phyloP scores from a whole-genome alignment of 2,888 invertebrate genomes.

The Periphyllus acericola region DNA sequence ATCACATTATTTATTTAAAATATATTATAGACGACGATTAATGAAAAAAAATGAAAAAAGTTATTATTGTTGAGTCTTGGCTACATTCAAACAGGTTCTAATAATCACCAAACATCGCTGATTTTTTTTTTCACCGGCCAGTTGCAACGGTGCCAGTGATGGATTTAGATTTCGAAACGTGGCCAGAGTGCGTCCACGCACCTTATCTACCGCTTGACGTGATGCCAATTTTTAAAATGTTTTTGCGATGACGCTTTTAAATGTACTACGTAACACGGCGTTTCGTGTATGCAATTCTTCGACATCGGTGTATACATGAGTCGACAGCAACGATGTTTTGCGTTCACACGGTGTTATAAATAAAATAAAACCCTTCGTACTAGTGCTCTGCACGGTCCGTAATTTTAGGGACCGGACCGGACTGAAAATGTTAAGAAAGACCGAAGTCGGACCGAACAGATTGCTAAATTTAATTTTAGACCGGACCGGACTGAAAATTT shows the following conservation, averaged over 20 bases:
- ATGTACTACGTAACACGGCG: constrained; percentile 24
- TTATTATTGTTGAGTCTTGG: background rate
- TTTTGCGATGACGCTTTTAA: no score
- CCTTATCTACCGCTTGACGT: background rate
- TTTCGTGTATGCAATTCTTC: constrained; percentile 30
- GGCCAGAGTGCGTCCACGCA: background rate
- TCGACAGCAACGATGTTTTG: background rate
- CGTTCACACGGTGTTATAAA: background rate
- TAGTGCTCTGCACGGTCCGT: no score
- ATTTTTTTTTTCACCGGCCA: background rate
- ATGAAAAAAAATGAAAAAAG: background rate
- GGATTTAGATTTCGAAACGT: constrained; percentile 16
- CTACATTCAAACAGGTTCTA: background rate
- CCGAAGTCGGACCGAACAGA: no score
- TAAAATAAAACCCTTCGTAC: no score
- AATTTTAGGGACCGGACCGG: no score
- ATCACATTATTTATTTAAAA: constrained; percentile 6
- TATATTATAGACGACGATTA: constrained; percentile 8
- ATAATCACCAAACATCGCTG: no score
- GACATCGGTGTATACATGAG: background rate
- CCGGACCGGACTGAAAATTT: no score
- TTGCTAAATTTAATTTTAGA: no score
- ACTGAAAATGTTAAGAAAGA: no score
- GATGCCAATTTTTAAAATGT: constrained; percentile 6
- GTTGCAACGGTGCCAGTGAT: constrained; percentile 1